Evolutionary conservation across 2,113 vertebrate genomes (phyloP).

Genomic region (Nipponia nippon): DNA sequence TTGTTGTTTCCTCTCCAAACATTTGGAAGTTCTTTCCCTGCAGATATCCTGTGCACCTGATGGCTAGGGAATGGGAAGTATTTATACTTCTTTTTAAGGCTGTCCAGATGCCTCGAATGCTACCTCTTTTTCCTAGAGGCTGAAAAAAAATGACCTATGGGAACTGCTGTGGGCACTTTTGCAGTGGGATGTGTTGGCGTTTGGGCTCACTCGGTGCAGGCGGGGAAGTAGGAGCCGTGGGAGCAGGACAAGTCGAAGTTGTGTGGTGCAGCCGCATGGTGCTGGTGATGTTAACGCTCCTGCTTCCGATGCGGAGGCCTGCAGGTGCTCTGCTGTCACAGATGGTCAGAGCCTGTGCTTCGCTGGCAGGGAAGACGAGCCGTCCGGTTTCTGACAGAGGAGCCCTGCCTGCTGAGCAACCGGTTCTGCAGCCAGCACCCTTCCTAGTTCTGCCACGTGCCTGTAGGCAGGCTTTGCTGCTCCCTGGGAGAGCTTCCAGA

Average conservation of each 20-base stretch:
- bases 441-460: not conserved
- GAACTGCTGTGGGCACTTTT: not conserved
- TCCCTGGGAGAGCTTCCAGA: not conserved
- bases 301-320: not conserved
- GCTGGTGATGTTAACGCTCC: not conserved
- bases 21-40: not conserved
- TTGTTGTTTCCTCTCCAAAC: not conserved
- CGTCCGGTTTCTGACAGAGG: not conserved
- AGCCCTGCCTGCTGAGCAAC: not conserved
- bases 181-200: not conserved
- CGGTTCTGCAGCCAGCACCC: not conserved
- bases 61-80: not conserved
- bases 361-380: rapidly evolving
- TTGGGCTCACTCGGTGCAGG: not conserved
- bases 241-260: rapidly evolving
- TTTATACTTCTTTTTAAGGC: not conserved
- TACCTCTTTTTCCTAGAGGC: not conserved
- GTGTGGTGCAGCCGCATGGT: rapidly evolving
- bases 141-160: not conserved
- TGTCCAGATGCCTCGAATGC: not conserved
- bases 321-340: not conserved
- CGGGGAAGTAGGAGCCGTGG: not conserved
- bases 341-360: not conserved
- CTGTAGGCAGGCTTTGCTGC: not conserved
- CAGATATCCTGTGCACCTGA: not conserved